These are phyloP conservation scores for Hippolais icterina DNA, from an alignment of 2,113 vertebrate genomes.

Conservation along the genomic window DNA sequence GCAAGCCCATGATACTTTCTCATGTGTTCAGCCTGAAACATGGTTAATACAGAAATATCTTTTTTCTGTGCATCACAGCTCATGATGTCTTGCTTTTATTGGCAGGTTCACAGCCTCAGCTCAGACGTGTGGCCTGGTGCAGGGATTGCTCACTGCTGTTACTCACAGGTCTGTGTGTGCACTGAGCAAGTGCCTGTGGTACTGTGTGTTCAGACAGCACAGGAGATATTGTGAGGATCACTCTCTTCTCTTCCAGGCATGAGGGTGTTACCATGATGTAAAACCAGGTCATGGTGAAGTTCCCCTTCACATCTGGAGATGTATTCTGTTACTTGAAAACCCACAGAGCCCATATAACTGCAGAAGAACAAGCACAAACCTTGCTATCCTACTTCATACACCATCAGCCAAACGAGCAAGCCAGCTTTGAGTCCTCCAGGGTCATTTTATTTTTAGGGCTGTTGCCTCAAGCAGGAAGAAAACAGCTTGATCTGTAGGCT, in stretches of 20 bases:
- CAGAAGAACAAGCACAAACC: not conserved
- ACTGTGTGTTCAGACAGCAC: not conserved
- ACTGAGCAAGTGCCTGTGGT: not conserved
- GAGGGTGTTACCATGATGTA: not conserved
- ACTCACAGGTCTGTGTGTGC: not conserved
- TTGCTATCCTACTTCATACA: not conserved
- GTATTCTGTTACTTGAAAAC: not conserved
- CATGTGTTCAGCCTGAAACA: not conserved
- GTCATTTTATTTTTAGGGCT: constrained; percentile 58
- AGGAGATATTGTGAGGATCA: not conserved
- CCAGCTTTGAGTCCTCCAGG: constrained; percentile 26
- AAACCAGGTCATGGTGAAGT: not conserved
- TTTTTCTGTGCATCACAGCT: not conserved
- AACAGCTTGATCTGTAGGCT: constrained; percentile 47
- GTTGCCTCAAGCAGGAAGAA: constrained; percentile 48
- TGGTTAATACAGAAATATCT: not conserved
- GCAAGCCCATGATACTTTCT: not conserved
- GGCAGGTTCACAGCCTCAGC: not conserved
- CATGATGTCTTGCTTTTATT: not conserved
- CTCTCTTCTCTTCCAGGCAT: not conserved
- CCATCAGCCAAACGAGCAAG: constrained; percentile 21
- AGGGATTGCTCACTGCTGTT: not conserved
- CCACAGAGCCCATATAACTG: not conserved
- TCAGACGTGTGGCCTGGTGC: not conserved
- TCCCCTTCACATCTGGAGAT: not conserved